Conservation (phyloP, 2,113 vertebrate species). For the Tonatia bakeri region DNA sequence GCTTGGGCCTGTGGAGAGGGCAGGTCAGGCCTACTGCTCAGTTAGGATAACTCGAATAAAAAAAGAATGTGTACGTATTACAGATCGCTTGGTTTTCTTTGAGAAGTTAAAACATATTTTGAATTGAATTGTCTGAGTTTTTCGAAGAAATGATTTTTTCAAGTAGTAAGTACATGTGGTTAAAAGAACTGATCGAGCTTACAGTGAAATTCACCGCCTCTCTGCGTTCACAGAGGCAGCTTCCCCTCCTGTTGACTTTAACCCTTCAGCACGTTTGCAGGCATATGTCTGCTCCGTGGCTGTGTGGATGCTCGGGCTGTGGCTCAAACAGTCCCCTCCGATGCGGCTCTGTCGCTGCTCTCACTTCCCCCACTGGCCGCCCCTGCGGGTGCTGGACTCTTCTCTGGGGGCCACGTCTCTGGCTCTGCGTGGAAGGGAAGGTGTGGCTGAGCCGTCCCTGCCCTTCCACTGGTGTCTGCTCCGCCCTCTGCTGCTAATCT, state of each 20-base stretch:
- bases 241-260: not conserved
- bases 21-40: not conserved
- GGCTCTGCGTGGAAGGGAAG: no score
- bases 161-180: not conserved
- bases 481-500: not conserved
- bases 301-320: not conserved
- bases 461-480: not conserved
- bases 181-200: not conserved
- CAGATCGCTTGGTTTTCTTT: not conserved
- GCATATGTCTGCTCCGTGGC: not conserved
- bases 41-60: not conserved
- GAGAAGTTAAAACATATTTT: not conserved
- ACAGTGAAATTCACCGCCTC: not conserved
- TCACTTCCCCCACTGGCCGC: not conserved
- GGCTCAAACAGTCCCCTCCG: not conserved
- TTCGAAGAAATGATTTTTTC: not conserved
- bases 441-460: not conserved
- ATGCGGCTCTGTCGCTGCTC: not conserved
- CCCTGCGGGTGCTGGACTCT: not conserved
- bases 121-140: not conserved
- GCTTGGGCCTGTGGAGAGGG: not conserved
- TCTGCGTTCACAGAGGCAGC: not conserved
- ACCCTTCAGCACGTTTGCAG: not conserved
- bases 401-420: accelerated
- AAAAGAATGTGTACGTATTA: not conserved